Evolutionary conservation across 1,140 invertebrate species (phyloP).

Genomic region (Campoletis sonorensis): DNA sequence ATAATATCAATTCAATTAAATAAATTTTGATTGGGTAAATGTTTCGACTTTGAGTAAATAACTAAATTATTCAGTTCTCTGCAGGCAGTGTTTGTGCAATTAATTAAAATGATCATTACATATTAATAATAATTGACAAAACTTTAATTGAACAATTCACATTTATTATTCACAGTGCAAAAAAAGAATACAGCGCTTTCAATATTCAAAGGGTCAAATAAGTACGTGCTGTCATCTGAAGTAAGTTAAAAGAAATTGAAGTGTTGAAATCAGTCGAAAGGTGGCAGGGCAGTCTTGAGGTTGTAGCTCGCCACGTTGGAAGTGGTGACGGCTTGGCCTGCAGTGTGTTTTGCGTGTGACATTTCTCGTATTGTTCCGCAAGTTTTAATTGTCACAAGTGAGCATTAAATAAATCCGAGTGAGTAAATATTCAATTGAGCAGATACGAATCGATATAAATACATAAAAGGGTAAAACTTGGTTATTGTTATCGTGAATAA

Average conservation of each 20-base stretch:
- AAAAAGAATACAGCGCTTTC: too few relatives aligned
- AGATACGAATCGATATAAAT: background rate
- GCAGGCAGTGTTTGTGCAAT: too few relatives aligned
- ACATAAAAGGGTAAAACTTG: background rate
- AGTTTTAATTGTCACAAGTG: slow-evolving; percentile 53
- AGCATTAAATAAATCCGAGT: slow-evolving; percentile 21
- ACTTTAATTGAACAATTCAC: too few relatives aligned
- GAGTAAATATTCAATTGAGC: slow-evolving; percentile 18
- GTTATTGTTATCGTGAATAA: background rate
- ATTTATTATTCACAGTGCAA: too few relatives aligned
- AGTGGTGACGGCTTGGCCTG: slow-evolving; percentile 68
- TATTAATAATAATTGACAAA: too few relatives aligned
- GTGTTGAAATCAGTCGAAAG: background rate
- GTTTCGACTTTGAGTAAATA: too few relatives aligned
- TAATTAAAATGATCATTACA: too few relatives aligned
- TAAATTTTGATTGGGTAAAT: too few relatives aligned
- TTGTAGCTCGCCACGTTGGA: slow-evolving; percentile 74
- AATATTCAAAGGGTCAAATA: too few relatives aligned
- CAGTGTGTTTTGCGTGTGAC: slow-evolving; percentile 55
- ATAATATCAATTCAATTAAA: too few relatives aligned
- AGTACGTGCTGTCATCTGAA: background rate
- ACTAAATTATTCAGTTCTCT: too few relatives aligned
- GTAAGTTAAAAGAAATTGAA: background rate
- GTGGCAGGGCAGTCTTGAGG: slow-evolving; percentile 35
- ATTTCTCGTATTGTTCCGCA: slow-evolving; percentile 56